Conservation (phyloP, 2,888 invertebrate genomes). For the Dryobota labecula region DNA sequence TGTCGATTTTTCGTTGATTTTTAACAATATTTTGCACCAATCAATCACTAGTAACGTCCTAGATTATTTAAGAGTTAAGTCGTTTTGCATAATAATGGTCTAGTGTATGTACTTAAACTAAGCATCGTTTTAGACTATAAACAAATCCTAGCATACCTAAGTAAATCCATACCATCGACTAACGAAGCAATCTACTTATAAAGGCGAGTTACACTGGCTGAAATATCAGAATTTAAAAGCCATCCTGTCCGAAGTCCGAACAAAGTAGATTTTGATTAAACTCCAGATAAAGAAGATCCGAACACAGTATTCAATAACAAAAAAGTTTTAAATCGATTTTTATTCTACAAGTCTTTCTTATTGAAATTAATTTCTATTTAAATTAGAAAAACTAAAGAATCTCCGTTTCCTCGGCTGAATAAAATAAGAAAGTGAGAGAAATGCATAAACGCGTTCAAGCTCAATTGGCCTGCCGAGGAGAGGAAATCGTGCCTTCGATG, state of each 20-base stretch:
- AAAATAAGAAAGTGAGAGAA: constrained; percentile 71
- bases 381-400: constrained; percentile 73
- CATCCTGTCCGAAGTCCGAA: not conserved
- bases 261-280: constrained; percentile 36
- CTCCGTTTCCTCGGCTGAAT: constrained; percentile 70
- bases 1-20: not conserved
- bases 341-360: constrained; percentile 52
- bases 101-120: not conserved
- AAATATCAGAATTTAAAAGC: constrained; percentile 6
- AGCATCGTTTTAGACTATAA: too few species aligned
- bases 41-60: not conserved
- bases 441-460: constrained; percentile 76
- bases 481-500: constrained; percentile 75
- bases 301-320: constrained; percentile 45
- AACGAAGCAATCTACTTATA: not conserved
- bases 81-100: not conserved
- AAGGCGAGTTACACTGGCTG: too few species aligned
- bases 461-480: constrained; percentile 73
- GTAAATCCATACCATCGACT: too few species aligned
- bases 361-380: constrained; percentile 71
- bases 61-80: not conserved
- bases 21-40: too few species aligned
- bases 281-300: constrained; percentile 37
- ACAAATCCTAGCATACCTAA: not conserved
- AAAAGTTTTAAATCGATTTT: constrained; percentile 54